Percentiles rank a stretch among this genome's conserved stretches.
Evolutionary conservation across 2,888 invertebrate genomes (phyloP).

Genomic region (Cylindroiulus punctatus): DNA sequence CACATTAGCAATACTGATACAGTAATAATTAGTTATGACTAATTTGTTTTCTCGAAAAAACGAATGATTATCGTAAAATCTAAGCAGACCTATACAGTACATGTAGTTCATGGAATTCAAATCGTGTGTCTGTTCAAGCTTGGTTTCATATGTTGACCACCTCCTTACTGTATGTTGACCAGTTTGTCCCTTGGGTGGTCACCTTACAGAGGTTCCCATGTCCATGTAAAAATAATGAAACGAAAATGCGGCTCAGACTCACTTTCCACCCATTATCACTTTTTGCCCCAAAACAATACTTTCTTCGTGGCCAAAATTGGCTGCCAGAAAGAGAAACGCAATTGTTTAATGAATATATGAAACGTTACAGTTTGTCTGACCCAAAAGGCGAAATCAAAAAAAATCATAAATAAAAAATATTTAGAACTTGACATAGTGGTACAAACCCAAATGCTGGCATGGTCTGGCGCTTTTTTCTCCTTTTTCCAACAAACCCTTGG

Average conservation of each 20-base stretch:
- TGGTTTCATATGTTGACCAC: too few relatives aligned
- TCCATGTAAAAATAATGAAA: too few relatives aligned
- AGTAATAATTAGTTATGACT: too few relatives aligned
- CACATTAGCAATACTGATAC: too few relatives aligned
- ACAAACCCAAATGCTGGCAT: background rate
- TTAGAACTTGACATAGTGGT: slow-evolving; percentile 18
- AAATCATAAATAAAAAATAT: background rate
- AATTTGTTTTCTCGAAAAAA: too few relatives aligned
- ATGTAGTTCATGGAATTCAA: too few relatives aligned
- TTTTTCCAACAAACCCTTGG: slow-evolving; percentile 10
- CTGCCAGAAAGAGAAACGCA: background rate
- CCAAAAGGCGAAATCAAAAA: background rate
- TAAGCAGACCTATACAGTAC: too few relatives aligned
- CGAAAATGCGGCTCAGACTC: background rate
- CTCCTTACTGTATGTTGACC: too few relatives aligned
- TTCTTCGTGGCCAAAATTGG: background rate
- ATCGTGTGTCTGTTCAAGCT: too few relatives aligned
- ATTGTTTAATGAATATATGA: slow-evolving; percentile 4
- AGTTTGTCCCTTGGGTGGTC: too few relatives aligned
- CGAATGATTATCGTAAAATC: too few relatives aligned
- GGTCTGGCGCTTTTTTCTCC: background rate
- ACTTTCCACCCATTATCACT: background rate
- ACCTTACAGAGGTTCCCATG: too few relatives aligned
- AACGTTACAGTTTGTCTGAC: background rate
- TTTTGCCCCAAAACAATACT: slow-evolving; percentile 18